Conservation (phyloP, 1,140 invertebrate genomes). For the Pseudobourletiella spinata region DNA sequence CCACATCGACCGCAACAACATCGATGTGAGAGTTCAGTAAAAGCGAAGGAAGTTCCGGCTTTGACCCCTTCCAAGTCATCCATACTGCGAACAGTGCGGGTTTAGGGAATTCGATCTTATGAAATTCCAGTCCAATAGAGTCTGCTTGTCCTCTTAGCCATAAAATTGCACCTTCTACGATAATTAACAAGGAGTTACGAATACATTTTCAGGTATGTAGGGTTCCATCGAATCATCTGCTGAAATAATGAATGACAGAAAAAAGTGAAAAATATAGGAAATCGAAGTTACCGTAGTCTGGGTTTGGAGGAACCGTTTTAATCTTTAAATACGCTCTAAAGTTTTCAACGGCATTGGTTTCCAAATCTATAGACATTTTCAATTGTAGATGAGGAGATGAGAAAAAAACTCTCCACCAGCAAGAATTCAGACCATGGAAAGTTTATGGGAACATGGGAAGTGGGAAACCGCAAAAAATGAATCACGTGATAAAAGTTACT, state of each 20-base stretch:
- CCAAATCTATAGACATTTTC: no score
- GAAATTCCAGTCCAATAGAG: slow-evolving; percentile 52
- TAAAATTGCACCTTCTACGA: background rate
- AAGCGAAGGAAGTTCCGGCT: slow-evolving; percentile 60
- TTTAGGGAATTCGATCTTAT: slow-evolving; percentile 44
- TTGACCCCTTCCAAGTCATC: slow-evolving; percentile 66
- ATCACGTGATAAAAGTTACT: no score
- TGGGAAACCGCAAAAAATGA: no score
- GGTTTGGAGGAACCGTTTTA: slow-evolving; percentile 68
- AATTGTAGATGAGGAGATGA: no score
- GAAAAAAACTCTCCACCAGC: no score
- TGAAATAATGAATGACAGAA: background rate
- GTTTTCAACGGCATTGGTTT: slow-evolving; percentile 58
- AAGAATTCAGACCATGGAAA: no score
- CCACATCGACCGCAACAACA: slow-evolving; percentile 76
- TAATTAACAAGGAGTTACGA: background rate
- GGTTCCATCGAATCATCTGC: background rate
- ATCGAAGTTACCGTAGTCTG: slow-evolving; percentile 64
- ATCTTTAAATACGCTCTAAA: slow-evolving; percentile 72
- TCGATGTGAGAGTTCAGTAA: slow-evolving; percentile 90
- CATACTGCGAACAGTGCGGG: slow-evolving; percentile 64
- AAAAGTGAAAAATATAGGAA: background rate
- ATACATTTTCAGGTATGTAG: background rate
- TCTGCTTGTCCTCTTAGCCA: slow-evolving; percentile 49
- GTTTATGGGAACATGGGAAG: no score